Conservation (phyloP, 2,113 vertebrate genomes). For the Beaufortia kweichowensis region DNA sequence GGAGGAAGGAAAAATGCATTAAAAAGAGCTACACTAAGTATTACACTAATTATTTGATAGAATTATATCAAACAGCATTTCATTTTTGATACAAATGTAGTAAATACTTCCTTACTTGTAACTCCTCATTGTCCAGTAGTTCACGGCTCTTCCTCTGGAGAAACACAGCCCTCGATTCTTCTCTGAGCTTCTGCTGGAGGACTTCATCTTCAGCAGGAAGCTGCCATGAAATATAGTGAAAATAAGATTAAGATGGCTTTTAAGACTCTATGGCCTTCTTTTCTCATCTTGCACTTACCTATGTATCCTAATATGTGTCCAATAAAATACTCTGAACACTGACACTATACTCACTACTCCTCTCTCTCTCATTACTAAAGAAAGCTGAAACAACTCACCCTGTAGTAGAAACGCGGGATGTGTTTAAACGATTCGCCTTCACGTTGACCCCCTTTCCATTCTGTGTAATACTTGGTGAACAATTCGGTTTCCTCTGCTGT, state of each 20-base stretch:
- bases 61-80: no score
- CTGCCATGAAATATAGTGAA: slow-evolving; percentile 66
- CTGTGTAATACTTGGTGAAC: slow-evolving; percentile 89
- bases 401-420: slow-evolving; percentile 96
- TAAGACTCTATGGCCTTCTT: no score
- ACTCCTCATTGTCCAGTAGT: slow-evolving; percentile 94
- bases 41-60: no score
- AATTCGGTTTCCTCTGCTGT: slow-evolving; percentile 90
- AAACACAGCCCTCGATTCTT: slow-evolving; percentile 96
- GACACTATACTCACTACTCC: background rate
- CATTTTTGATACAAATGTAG: no score
- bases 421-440: slow-evolving; percentile 76
- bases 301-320: background rate
- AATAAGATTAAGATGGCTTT: no score
- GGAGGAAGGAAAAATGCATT: slow-evolving; percentile 36
- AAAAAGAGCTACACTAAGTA: no score
- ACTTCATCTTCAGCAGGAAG: slow-evolving; percentile 96
- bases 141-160: slow-evolving; percentile 97
- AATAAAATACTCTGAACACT: no score
- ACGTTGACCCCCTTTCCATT: slow-evolving; percentile 87
- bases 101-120: slow-evolving; percentile 79
- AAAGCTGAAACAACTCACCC: slow-evolving; percentile 74
- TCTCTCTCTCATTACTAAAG: background rate
- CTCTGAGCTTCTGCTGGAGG: slow-evolving; percentile 92
- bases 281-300: no score